Percentiles rank a stretch among this genome's conserved stretches.
These are phyloP conservation scores for Zaprionus davidi DNA, from an alignment of 1,140 invertebrate genomes.

Conservation along the genomic window DNA sequence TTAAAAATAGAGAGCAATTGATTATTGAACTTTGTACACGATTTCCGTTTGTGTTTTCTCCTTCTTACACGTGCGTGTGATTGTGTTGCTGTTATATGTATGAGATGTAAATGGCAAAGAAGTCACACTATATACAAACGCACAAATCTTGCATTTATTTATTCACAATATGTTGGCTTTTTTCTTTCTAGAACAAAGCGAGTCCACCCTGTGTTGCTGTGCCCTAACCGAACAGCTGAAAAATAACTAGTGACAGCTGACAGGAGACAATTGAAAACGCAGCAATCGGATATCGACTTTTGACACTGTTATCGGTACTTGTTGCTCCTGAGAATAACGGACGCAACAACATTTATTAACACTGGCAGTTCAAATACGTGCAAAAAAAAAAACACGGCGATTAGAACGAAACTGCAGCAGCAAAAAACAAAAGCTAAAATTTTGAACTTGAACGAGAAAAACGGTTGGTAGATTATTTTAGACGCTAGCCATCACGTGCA, in stretches of 20 bases:
- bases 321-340: slow-evolving; percentile 10
- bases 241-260: slow-evolving; percentile 17
- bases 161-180: slow-evolving; percentile 38
- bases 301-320: slow-evolving; percentile 21
- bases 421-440: slow-evolving; percentile 19
- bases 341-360: slow-evolving; percentile 33
- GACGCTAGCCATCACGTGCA: slow-evolving; percentile 44
- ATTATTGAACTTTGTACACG: slow-evolving; percentile 32
- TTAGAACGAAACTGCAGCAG: slow-evolving; percentile 6
- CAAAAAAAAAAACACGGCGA: slow-evolving; percentile 12
- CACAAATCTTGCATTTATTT: slow-evolving; percentile 40
- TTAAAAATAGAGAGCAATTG: slow-evolving; percentile 16
- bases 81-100: slow-evolving; percentile 15
- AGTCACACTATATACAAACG: slow-evolving; percentile 26
- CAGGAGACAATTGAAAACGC: not conserved
- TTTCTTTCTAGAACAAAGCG: slow-evolving; percentile 43
- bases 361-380: slow-evolving; percentile 53
- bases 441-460: not conserved
- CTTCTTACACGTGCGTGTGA: not conserved
- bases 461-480: slow-evolving; percentile 21
- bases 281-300: slow-evolving; percentile 24
- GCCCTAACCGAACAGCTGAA: slow-evolving; percentile 35
- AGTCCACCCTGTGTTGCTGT: slow-evolving; percentile 30
- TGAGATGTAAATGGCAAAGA: slow-evolving; percentile 36
- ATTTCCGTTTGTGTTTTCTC: slow-evolving; percentile 4